Conservation (phyloP, 2,113 vertebrate species). For the Diglossa brunneiventris region DNA sequence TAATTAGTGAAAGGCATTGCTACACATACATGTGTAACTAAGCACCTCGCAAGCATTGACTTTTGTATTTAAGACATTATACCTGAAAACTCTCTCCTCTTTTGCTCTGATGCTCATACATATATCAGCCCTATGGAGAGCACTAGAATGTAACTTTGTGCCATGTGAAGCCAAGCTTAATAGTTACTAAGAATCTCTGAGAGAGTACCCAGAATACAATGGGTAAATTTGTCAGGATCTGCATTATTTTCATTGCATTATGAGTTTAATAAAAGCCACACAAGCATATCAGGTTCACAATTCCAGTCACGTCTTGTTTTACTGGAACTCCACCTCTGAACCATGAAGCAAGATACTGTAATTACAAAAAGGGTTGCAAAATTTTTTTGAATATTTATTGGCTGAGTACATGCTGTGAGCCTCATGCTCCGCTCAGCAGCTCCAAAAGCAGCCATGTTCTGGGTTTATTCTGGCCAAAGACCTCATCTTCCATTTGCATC, state of each 20-base stretch:
- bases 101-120: not conserved
- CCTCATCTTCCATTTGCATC: not conserved
- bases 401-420: not conserved
- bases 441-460: not conserved
- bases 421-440: rapidly evolving
- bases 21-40: not conserved
- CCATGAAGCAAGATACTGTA: not conserved
- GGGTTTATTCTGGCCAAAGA: not conserved
- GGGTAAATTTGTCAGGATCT: not conserved
- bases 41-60: not conserved
- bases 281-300: not conserved
- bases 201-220: not conserved
- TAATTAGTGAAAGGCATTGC: not conserved
- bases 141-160: not conserved
- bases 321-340: not conserved
- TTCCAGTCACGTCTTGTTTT: not conserved
- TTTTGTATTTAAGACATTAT: not conserved
- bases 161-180: not conserved
- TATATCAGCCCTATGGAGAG: not conserved
- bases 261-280: not conserved
- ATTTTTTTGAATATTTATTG: not conserved
- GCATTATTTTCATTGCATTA: not conserved
- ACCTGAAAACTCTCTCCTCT: not conserved
- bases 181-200: not conserved
- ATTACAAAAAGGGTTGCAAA: conserved; percentile 15